Base-by-base conservation (phyloP, 2,113 vertebrate genomes). In the Australoheros scitulus region DNA sequence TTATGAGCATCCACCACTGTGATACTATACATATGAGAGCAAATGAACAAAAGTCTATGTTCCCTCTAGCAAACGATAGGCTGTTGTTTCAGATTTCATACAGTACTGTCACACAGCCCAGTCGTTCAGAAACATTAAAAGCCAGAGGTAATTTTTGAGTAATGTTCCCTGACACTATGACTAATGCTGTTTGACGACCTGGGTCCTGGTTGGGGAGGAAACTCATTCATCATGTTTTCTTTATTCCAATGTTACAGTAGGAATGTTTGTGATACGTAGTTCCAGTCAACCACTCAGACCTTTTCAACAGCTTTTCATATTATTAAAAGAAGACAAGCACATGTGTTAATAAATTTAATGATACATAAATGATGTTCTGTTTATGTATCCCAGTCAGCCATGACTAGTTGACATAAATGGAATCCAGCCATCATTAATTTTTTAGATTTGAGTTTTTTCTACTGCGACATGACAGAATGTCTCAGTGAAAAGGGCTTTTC, bases 171-270 rank as follows among this genome's bases (percentile, higher is more conserved):
- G 80, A 50, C 76, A 80, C 17, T 63, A 68, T 84, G 82, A 82
- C 63, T 79, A 55, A 87, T 87, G 57, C 24, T 82, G 79, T 82
- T 84, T 79, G 56, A 74, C 24, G 24, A 57, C 26, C 1, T 38
- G 47, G 60, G 65, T 84, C 32, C 36, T 60, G 29, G 47, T 79
- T 77, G 36, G 32, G 57, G 32, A 63, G 80, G 50, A 78, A 82
- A 80, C 15, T 77, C 65, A 79, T 84, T 79, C n/a, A 72, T 82
- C 76, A 72, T 41, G 34, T 82, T 63, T 57, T 56, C 32, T 76
- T 72, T 72, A 50, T 34, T 72, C 38, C 38, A 38, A 17, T 34
- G 60, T 61, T 9, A 3, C 24, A 57, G 50, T 56, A 79, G 47
- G 7, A 18, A 75, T 64, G 59, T 79, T 50, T 79, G 34, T 57